These are phyloP conservation scores for Trematocara macrostoma DNA, from an alignment of 2,113 vertebrate genomes.

Conservation along the genomic window DNA sequence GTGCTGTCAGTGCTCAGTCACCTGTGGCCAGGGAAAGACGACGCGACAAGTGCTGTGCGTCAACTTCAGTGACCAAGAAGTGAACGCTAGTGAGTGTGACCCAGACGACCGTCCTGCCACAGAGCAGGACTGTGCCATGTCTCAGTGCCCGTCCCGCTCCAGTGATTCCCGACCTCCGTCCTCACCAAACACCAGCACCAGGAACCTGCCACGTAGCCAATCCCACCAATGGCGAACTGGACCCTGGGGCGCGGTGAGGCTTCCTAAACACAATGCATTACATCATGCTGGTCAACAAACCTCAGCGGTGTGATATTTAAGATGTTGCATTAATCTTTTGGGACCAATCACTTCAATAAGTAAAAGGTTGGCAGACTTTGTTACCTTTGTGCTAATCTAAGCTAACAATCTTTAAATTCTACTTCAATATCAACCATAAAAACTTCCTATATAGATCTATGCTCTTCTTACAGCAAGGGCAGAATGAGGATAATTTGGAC, in stretches of 20 bases:
- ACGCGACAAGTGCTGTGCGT: slow-evolving; percentile 88
- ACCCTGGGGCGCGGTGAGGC: slow-evolving; percentile 96
- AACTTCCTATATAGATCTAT: background rate
- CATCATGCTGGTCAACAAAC: background rate
- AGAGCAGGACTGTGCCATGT: slow-evolving; percentile 90
- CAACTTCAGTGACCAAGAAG: slow-evolving; percentile 86
- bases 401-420: background rate
- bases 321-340: background rate
- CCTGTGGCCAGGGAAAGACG: slow-evolving; percentile 91
- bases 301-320: background rate
- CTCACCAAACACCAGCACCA: slow-evolving; percentile 66
- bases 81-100: slow-evolving; percentile 85
- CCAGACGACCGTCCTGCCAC: slow-evolving; percentile 82
- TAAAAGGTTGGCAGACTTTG: background rate
- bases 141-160: slow-evolving; percentile 82
- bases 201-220: slow-evolving; percentile 69
- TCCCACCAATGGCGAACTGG: slow-evolving; percentile 94
- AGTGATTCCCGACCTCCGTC: slow-evolving; percentile 70
- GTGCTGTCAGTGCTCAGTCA: slow-evolving; percentile 85
- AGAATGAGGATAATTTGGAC: background rate
- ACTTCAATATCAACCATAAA: background rate
- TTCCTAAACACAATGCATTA: background rate
- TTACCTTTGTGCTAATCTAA: background rate
- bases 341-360: background rate
- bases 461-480: background rate